Evolutionary conservation across 2,888 invertebrate species (phyloP).

Genomic region (Epinotia demarniana): DNA sequence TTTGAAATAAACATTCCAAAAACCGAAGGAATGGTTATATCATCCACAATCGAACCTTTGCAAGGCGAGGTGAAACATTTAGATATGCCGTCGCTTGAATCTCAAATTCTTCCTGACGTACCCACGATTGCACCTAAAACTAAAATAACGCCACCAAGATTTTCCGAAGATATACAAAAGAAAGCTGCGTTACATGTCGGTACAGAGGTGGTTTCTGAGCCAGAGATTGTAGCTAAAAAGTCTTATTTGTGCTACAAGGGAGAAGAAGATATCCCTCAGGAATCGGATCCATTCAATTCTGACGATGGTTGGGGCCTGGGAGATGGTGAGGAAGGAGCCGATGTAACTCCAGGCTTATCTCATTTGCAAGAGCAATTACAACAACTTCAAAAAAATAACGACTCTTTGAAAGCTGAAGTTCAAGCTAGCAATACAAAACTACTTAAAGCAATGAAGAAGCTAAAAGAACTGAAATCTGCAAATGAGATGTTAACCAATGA

Average conservation of each 20-base stretch:
- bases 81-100: constrained; percentile 69
- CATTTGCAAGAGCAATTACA: constrained; percentile 85
- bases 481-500: constrained; percentile 86
- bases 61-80: constrained; percentile 58
- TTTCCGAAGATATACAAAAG: constrained; percentile 57
- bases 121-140: constrained; percentile 51
- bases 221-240: constrained; percentile 80
- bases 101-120: constrained; percentile 72
- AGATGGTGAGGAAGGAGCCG: constrained; percentile 64
- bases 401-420: constrained; percentile 85
- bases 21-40: constrained; percentile 81
- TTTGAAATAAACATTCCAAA: constrained; percentile 82
- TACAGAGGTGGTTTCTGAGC: constrained; percentile 59
- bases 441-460: constrained; percentile 91
- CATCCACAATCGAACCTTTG: constrained; percentile 76
- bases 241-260: constrained; percentile 81
- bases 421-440: constrained; percentile 88
- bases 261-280: constrained; percentile 54
- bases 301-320: constrained; percentile 80
- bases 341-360: constrained; percentile 74
- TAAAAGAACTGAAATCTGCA: constrained; percentile 91
- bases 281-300: constrained; percentile 73
- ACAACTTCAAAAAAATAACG: constrained; percentile 84
- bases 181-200: constrained; percentile 48
- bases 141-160: constrained; percentile 55